phyloP scores from a whole-genome alignment of 2,888 invertebrate genomes.

The Pherbina coryleti region DNA sequence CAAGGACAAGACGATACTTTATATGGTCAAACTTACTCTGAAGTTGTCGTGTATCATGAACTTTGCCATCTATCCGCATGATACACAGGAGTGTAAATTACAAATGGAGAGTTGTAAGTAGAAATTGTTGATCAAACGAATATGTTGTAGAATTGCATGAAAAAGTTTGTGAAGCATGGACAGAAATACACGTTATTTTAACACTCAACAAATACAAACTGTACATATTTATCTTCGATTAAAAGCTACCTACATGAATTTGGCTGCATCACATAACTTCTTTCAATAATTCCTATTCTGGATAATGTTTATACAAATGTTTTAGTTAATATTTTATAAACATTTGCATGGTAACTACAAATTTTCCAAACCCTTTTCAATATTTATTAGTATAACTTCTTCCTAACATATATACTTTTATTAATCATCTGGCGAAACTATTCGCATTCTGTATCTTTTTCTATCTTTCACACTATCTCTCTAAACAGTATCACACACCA shows the following conservation, averaged over 20 bases:
- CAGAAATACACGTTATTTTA: neutral
- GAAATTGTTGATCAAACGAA: neutral
- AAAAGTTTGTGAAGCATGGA: neutral
- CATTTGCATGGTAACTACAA: constrained; percentile 33
- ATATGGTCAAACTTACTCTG: constrained; percentile 88
- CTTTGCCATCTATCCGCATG: constrained; percentile 93
- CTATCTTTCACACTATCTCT: constrained; percentile 45
- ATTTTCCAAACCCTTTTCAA: neutral
- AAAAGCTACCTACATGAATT: constrained; percentile 20
- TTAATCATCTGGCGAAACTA: no score
- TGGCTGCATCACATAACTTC: constrained; percentile 39
- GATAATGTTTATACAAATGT: constrained; percentile 31
- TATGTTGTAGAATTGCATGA: constrained; percentile 9
- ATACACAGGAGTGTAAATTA: constrained; percentile 92
- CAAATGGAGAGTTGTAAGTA: constrained; percentile 94
- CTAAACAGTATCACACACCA: constrained; percentile 84
- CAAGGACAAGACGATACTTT: constrained; percentile 86
- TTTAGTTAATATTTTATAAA: constrained; percentile 30
- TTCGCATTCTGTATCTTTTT: neutral
- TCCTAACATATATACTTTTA: no score
- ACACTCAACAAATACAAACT: neutral
- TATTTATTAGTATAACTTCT: neutral
- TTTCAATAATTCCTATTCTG: constrained; percentile 15
- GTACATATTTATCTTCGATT: neutral
- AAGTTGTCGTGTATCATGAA: constrained; percentile 94